Percentiles rank a stretch among this genome's conserved stretches.
Conservation (phyloP, 2,888 invertebrate species). For the Parnassius orleans region DNA sequence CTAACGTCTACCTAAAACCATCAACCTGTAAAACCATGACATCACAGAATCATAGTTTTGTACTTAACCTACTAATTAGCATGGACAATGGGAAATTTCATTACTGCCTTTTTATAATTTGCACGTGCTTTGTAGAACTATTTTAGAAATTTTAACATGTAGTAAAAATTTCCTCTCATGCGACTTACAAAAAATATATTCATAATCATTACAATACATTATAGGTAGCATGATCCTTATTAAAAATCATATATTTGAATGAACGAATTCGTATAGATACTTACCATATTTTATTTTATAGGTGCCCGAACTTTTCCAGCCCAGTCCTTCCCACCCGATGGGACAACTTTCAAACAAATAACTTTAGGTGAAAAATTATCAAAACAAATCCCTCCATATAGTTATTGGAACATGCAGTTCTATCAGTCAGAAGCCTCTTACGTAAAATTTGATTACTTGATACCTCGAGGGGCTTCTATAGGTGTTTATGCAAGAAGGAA, state of each 20-base stretch:
- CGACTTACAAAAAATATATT: background rate
- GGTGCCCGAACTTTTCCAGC: constrained; percentile 94
- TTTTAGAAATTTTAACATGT: constrained; percentile 12
- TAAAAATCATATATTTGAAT: too few relatives aligned
- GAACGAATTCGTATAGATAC: too few relatives aligned
- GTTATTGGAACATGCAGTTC: constrained; percentile 99
- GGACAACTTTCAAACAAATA: constrained; percentile 95
- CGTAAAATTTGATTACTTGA: constrained; percentile 96
- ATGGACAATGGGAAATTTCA: constrained; percentile 41
- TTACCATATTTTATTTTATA: constrained; percentile 53
- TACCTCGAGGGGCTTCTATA: constrained; percentile 94
- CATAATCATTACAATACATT: background rate
- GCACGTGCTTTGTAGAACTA: constrained; percentile 46
- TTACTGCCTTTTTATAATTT: constrained; percentile 39
- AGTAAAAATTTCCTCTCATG: constrained; percentile 6
- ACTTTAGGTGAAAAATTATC: constrained; percentile 92
- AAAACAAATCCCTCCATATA: constrained; percentile 94
- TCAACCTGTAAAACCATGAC: constrained; percentile 45
- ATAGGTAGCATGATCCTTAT: background rate
- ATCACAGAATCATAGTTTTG: constrained; percentile 35
- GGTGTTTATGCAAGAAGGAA: constrained; percentile 97
- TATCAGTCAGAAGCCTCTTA: constrained; percentile 96
- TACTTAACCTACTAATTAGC: constrained; percentile 63
- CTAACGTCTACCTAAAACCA: constrained; percentile 66
- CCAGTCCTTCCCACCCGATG: constrained; percentile 95